Evolutionary conservation across 1,140 invertebrate species (phyloP).

Genomic region (Rhyacophila brunnea): DNA sequence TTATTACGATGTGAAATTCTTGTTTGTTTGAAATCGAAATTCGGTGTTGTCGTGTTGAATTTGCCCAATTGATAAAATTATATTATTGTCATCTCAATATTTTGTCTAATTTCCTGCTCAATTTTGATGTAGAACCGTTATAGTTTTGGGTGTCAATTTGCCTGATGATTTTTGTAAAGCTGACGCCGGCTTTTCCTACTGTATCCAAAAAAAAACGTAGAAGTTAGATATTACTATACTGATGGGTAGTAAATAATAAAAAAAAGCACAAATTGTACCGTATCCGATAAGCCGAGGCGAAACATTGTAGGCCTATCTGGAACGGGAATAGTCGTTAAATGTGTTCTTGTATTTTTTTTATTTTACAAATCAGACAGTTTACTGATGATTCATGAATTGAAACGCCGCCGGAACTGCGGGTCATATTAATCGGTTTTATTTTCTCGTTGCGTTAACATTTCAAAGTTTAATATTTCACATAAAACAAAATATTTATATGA

Average conservation of each 20-base stretch:
- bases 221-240: too few species aligned
- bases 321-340: too few species aligned
- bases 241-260: too few species aligned
- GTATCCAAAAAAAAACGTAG: neutral
- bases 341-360: too few species aligned
- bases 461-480: neutral
- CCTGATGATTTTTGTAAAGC: neutral
- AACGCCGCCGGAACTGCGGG: neutral
- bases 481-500: neutral
- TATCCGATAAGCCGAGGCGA: neutral
- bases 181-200: neutral
- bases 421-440: neutral
- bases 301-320: neutral
- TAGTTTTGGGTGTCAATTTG: neutral
- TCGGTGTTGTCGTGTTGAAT: neutral
- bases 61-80: conserved; percentile 3
- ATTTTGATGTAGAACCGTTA: conserved; percentile 22
- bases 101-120: conserved; percentile 21
- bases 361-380: too few species aligned
- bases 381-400: too few species aligned
- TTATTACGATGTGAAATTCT: neutral
- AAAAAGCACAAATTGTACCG: neutral
- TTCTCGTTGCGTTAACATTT: neutral
- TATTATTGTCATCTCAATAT: neutral
- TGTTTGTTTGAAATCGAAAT: neutral